These are phyloP conservation scores for Calycopis cecrops DNA, from an alignment of 1,140 invertebrate species.

Conservation along the genomic window DNA sequence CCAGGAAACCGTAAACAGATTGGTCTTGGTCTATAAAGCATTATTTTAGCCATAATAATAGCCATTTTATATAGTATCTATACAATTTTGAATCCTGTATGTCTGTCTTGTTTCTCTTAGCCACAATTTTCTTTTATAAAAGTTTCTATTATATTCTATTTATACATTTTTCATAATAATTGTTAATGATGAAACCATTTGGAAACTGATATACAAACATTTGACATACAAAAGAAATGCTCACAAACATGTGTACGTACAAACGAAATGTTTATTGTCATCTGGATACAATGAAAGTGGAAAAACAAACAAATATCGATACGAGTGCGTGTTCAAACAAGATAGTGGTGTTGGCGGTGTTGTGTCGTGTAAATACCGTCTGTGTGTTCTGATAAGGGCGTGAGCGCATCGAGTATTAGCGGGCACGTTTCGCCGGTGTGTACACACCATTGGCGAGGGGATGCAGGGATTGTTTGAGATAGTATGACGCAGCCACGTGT, in stretches of 20 bases:
- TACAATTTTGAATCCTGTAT: too few relatives aligned
- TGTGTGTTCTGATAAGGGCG: conserved; percentile 3
- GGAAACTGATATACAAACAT: too few relatives aligned
- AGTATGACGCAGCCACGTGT: neutral
- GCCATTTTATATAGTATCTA: too few relatives aligned
- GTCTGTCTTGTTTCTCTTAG: too few relatives aligned
- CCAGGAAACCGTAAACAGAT: too few relatives aligned
- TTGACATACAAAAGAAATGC: neutral
- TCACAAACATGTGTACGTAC: neutral
- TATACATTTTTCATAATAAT: too few relatives aligned
- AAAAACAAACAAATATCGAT: conserved; percentile 12
- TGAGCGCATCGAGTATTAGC: neutral
- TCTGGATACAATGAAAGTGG: conserved; percentile 2
- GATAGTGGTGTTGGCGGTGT: neutral
- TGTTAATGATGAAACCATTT: too few relatives aligned
- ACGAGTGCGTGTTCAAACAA: neutral
- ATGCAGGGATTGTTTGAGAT: neutral
- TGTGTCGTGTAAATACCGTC: neutral
- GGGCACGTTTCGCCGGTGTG: neutral
- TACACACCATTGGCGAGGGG: neutral
- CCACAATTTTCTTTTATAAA: too few relatives aligned
- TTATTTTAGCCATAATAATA: too few relatives aligned
- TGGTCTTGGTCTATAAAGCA: too few relatives aligned
- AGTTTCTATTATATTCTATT: too few relatives aligned
- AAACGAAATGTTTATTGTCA: neutral